Conservation (phyloP, 2,797 vertebrate genomes). For the Enteromius paludinosus region DNA sequence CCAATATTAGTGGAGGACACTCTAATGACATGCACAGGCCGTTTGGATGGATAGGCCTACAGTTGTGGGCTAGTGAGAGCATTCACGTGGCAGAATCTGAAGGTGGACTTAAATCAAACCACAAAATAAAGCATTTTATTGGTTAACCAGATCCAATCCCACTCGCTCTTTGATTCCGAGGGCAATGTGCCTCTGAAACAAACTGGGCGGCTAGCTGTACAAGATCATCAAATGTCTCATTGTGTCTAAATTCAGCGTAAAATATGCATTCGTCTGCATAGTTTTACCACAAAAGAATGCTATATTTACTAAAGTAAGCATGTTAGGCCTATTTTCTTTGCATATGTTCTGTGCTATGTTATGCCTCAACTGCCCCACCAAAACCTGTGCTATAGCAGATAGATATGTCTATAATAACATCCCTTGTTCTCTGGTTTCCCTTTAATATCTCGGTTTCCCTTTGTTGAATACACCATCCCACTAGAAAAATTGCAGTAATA, state of each 20-base stretch:
- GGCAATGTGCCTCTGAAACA: neutral
- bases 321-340: conserved; percentile 41
- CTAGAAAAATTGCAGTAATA: conserved; percentile 61
- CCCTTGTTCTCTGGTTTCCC: conserved; percentile 45
- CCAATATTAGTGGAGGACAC: too few species aligned
- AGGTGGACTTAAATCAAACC: conserved; percentile 5
- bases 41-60: neutral
- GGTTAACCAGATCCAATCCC: neutral
- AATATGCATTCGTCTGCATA: conserved; percentile 27
- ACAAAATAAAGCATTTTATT: neutral
- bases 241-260: conserved; percentile 14
- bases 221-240: neutral
- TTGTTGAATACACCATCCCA: conserved; percentile 56
- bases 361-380: conserved; percentile 27
- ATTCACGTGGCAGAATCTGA: conserved; percentile 10
- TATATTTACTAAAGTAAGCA: conserved; percentile 35
- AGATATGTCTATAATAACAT: conserved; percentile 53
- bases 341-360: conserved; percentile 45
- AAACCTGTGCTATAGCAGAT: conserved; percentile 57
- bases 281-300: conserved; percentile 40
- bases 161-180: neutral
- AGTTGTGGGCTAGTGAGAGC: neutral
- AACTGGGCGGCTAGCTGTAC: neutral
- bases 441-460: conserved; percentile 43
- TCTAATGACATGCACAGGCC: conserved; percentile 31